These are phyloP conservation scores for Mythimna pallens DNA, from an alignment of 2,888 invertebrate species.

Conservation along the genomic window DNA sequence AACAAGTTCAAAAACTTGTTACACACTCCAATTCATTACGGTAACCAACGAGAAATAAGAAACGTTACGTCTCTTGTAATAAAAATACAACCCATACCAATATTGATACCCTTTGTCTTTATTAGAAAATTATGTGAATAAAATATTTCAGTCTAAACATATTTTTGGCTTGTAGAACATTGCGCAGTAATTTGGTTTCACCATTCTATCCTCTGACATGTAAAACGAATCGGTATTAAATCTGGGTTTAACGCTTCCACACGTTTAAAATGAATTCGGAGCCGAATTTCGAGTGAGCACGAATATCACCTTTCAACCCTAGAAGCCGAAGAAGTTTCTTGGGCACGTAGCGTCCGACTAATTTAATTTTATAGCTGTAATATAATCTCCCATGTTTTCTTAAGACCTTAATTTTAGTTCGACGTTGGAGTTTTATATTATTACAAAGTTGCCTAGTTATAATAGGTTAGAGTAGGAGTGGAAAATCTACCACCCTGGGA, in stretches of 20 bases:
- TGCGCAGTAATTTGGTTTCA: conserved; percentile 45
- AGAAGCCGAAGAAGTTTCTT: conserved; percentile 49
- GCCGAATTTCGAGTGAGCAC: conserved; percentile 39
- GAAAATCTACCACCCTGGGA: background rate
- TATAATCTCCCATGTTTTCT: conserved; percentile 55
- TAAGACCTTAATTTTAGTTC: conserved; percentile 45
- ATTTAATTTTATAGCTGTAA: conserved; percentile 58
- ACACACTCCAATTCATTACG: conserved; percentile 39
- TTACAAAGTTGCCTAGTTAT: conserved; percentile 1
- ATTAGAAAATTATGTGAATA: conserved; percentile 17
- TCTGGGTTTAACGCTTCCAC: conserved; percentile 53
- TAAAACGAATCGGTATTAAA: conserved; percentile 56
- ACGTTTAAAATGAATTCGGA: conserved; percentile 50
- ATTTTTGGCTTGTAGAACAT: conserved; percentile 42
- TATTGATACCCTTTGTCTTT: conserved; percentile 13
- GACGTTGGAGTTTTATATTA: conserved; percentile 38
- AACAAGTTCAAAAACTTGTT: conserved; percentile 62
- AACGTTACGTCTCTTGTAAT: conserved; percentile 7
- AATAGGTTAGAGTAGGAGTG: background rate
- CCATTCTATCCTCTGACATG: conserved; percentile 48
- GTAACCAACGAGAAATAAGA: conserved; percentile 5
- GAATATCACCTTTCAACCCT: conserved; percentile 59
- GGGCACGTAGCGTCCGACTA: conserved; percentile 52
- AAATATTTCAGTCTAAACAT: conserved; percentile 25
- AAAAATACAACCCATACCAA: conserved; percentile 15